Evolutionary conservation across 23 tunicate species (phyloP), one percentile per base, ranked within the genome.

Genomic region (Styela clava): DNA sequence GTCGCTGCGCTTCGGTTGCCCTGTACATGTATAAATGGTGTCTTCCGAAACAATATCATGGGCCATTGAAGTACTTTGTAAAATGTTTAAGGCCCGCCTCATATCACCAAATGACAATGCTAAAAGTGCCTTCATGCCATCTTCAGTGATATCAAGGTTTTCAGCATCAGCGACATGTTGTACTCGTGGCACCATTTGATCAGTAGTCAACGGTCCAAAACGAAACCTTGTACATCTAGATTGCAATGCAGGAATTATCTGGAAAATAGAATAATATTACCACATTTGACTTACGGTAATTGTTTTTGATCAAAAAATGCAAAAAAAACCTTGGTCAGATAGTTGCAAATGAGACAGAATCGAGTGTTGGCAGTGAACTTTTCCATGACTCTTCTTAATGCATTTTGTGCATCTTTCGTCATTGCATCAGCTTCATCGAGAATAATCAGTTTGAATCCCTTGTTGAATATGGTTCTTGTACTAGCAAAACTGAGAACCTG

Each of bases 351-450:
- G 16, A 92, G 82, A 76, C 99, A 95, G 65, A 95, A 95, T 78
- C 99, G 65, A 26, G 94, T 91, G 51, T 95, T 95, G 73, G 86
- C 88, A n/a, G 99, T 95, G 68, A 89, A 95, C 83, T 89, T 95
- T 69, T 95, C 99, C 99, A 95, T 95, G 16, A 95, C 95, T 63
- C 99, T 78, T 35, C 99, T 71, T 33, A 95, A 77, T 1, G 99
- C 99, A 95, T 89, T 89, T 82, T 95, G 99, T 2, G 99, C 99
- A 87, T 95, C 99, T 33, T 91, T 86, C 32, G 99, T 95, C 99
- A 95, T 95, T 20, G 99, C 99, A 83, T 95, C 99, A 33, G 95
- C 94, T 79, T 95, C 99, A 87, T 95, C 99, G 56, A 95, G 70
- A 83, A 95, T 89, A 69, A 95, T 95, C 63, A 95, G 61, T 52